Percentiles rank a stretch among this genome's conserved stretches.
phyloP scores from a whole-genome alignment of 2,888 invertebrate genomes.

The Dynastes grantii region DNA sequence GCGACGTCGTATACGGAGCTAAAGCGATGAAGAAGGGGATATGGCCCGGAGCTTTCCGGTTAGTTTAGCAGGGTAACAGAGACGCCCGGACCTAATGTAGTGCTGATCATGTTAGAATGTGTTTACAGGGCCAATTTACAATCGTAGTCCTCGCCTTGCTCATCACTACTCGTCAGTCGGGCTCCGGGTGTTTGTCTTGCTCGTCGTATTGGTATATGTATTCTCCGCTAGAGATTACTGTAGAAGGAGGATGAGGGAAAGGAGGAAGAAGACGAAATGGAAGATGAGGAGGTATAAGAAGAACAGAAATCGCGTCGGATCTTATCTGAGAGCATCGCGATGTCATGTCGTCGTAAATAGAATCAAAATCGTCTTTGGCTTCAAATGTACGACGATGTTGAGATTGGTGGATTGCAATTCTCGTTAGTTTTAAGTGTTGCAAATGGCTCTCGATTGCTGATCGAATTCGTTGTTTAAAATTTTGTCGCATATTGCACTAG shows the following conservation, averaged over 20 bases:
- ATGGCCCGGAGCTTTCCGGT: conserved; percentile 64
- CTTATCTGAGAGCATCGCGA: not conserved
- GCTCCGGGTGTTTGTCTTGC: conserved; percentile 68
- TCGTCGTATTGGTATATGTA: conserved; percentile 9
- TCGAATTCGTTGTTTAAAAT: not conserved
- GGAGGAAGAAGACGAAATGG: not conserved
- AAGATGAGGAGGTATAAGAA: not conserved
- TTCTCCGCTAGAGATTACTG: not conserved
- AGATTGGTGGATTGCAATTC: not conserved
- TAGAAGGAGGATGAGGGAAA: too few relatives aligned
- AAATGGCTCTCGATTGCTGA: not conserved
- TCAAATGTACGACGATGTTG: not conserved
- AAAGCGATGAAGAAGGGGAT: conserved; percentile 37
- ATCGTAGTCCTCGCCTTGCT: conserved; percentile 68
- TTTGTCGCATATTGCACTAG: too few relatives aligned
- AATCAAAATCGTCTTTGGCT: too few relatives aligned
- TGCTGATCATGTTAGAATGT: conserved; percentile 72
- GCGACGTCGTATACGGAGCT: not conserved
- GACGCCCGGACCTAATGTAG: conserved; percentile 70
- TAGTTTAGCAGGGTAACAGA: conserved; percentile 70
- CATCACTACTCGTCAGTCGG: conserved; percentile 65
- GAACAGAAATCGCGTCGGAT: not conserved
- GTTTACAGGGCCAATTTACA: conserved; percentile 71
- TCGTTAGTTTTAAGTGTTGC: not conserved
- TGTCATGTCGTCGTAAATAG: too few relatives aligned